A percentile compares a stretch with the other conserved stretches of the same genome.
phyloP scores from a whole-genome alignment of 2,113 vertebrate genomes.

The Xenopus tropicalis region DNA sequence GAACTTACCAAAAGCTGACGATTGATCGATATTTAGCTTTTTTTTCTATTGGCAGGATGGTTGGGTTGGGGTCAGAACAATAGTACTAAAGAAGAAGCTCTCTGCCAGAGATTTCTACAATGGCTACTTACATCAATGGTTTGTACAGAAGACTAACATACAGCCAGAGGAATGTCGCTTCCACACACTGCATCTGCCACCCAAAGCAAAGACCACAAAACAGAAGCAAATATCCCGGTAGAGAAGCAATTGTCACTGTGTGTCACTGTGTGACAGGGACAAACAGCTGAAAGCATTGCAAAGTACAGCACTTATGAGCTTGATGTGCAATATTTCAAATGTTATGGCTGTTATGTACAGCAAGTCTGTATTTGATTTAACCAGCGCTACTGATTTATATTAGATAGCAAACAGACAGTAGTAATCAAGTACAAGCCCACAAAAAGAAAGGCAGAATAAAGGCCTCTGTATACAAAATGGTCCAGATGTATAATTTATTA shows the following conservation, averaged over 20 bases:
- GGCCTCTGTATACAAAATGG: not conserved
- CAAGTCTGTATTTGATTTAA: no score
- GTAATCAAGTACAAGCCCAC: no score
- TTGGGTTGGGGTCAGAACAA: conserved; percentile 79
- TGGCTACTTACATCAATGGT: conserved; percentile 82
- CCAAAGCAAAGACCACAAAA: conserved; percentile 34
- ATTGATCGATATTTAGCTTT: not conserved
- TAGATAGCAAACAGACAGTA: no score
- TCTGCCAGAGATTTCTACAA: conserved; percentile 91
- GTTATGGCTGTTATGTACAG: no score
- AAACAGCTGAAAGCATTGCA: not conserved
- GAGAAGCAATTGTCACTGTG: not conserved
- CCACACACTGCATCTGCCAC: conserved; percentile 63
- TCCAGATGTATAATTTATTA: not conserved
- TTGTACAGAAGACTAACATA: conserved; percentile 49
- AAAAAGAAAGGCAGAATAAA: not conserved
- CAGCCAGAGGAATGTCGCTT: conserved; percentile 63
- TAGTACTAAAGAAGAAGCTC: conserved; percentile 78
- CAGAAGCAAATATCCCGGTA: not conserved
- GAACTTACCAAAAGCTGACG: no score
- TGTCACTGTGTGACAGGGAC: not conserved
- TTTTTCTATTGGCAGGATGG: conserved; percentile 66
- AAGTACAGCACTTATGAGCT: not conserved
- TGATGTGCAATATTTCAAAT: not conserved
- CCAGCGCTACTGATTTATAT: no score